Evolutionary conservation across 2,797 vertebrate genomes (phyloP).

Genomic region (Platalea minor): DNA sequence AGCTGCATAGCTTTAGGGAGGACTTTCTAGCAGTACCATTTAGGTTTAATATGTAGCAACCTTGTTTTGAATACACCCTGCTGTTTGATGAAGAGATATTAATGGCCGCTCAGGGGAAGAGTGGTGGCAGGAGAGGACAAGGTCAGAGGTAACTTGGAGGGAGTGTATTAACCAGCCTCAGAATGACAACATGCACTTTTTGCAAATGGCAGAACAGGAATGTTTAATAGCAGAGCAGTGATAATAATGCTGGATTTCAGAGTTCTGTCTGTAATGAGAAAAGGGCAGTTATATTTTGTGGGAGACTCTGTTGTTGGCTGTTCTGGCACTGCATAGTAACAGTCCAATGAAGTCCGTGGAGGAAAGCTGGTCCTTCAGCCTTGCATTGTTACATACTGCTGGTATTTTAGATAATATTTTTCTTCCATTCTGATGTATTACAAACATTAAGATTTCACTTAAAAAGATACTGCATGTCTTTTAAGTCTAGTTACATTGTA

Average conservation of each 20-base stretch:
- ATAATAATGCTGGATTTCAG: neutral
- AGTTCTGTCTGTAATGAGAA: neutral
- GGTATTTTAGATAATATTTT: neutral
- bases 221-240: neutral
- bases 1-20: neutral
- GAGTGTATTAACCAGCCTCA: neutral
- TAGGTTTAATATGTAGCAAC: neutral
- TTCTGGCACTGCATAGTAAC: rapidly evolving
- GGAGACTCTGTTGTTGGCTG: neutral
- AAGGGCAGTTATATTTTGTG: neutral
- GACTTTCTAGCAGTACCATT: neutral
- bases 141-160: neutral
- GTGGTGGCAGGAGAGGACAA: neutral
- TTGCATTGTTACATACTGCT: rapidly evolving
- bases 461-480: neutral
- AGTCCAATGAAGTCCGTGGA: neutral
- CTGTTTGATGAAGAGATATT: neutral
- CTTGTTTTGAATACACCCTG: neutral
- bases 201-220: neutral
- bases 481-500: neutral
- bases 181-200: neutral
- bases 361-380: neutral
- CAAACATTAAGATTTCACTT: neutral
- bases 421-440: neutral
- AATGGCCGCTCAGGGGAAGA: neutral